Evolutionary conservation across 2,797 vertebrate genomes (phyloP).

Genomic region (Alfaro cultratus): DNA sequence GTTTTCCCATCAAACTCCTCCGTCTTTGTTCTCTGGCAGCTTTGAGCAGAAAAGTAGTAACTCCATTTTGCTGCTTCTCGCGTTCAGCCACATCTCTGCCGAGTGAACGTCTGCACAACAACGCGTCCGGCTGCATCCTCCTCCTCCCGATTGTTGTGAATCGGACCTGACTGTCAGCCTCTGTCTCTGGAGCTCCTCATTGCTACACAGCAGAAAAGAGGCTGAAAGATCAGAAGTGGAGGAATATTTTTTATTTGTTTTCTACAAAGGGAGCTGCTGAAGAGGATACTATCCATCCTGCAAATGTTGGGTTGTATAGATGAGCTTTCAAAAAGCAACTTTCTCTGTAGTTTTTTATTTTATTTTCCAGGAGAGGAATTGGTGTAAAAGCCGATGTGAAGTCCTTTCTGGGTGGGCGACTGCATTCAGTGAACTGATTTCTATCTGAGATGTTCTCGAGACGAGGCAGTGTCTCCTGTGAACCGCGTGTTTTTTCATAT

Average conservation of each 20-base stretch:
- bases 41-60: background rate
- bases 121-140: constrained; percentile 15
- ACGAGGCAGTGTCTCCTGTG: background rate
- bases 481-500: background rate
- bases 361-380: constrained; percentile 8
- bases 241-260: background rate
- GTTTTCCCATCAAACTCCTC: background rate
- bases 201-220: constrained; percentile 11
- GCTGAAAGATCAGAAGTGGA: constrained; percentile 27
- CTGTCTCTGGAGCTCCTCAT: constrained; percentile 21
- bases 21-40: background rate
- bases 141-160: constrained; percentile 5
- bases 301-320: constrained; percentile 14
- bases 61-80: constrained; percentile 34
- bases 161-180: constrained; percentile 35
- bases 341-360: background rate
- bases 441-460: background rate
- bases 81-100: constrained; percentile 36
- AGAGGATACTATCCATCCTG: background rate
- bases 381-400: constrained; percentile 3
- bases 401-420: background rate
- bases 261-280: constrained; percentile 14
- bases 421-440: background rate
- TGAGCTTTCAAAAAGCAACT: constrained; percentile 15
- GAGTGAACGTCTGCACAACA: constrained; percentile 23